Base-by-base conservation (phyloP, 37 sponge, comb jelly and placozoan species). In the Axinella damicornis region DNA sequence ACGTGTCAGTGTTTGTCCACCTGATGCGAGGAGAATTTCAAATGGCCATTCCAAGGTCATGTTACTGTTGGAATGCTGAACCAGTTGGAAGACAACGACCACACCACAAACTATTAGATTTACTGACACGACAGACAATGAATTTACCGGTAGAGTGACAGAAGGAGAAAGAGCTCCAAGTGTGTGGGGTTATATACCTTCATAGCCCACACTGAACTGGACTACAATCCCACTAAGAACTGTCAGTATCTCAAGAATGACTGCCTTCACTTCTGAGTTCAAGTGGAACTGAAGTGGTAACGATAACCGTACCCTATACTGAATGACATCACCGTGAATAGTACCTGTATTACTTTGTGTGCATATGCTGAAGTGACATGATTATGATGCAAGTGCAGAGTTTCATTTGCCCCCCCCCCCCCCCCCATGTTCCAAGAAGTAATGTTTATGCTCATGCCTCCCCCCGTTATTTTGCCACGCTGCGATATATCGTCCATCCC, bases 191-290 rank as follows among this genome's bases (percentile, higher is more conserved):
- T 0, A 1, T 19, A 0, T 35, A 24, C 30, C 20, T 71, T 71
- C 72, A 35, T 71, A 17, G 41, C 72, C 41, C 72, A 71, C 22
- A 2, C 30, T 22, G 40, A 71, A 17, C 22, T 39, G 17, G 2
- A 66, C 67, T 46, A 46, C 46, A 46, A 12, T 12, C 46, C 46
- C 9, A 9, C 46, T 46, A 46, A 46, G 46, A 72, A 72, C 73
- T 53, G 53, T 25, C 53, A 72, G 73, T 72, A 72, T 16, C 73
- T 72, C n/a, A 72, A 72, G 35, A 24, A 34, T 53, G 73, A 72
- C 73, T 72, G 53, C 27, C 53, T 72, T 20, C 37, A 39, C 73
- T 40, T 72, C 52, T 12, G 53, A 21, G 22, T 72, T n/a, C 12
- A 31, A 28, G 6, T 67, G 2, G 68, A 67, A 30, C 46, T 46